A percentile compares a stretch with the other conserved stretches of the same genome.
Evolutionary conservation across 2,113 vertebrate species (phyloP).

Genomic region (Oryzias curvinotus): DNA sequence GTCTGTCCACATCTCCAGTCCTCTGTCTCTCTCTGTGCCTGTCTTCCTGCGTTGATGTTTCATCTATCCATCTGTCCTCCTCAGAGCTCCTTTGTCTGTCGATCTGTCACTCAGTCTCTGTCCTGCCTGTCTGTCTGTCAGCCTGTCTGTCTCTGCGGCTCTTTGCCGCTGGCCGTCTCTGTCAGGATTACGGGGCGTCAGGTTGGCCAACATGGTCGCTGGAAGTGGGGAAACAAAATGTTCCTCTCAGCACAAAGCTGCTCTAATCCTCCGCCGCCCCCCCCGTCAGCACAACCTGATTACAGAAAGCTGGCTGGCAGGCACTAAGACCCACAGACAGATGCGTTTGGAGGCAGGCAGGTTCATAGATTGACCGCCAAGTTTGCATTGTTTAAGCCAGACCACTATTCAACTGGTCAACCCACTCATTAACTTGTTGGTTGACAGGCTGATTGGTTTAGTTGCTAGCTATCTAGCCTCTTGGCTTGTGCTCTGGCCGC

Average conservation of each 20-base stretch:
- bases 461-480: constrained; percentile 13
- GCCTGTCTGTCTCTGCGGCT: neutral
- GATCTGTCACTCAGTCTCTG: constrained; percentile 7
- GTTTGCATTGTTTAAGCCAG: constrained; percentile 6
- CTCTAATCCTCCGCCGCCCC: constrained; percentile 63
- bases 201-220: constrained; percentile 71
- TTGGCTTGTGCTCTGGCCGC: neutral
- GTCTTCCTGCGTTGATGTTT: constrained; percentile 9
- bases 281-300: constrained; percentile 59
- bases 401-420: constrained; percentile 12
- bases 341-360: neutral
- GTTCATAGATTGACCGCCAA: constrained; percentile 15
- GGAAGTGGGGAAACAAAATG: constrained; percentile 75
- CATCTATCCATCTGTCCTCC: constrained; percentile 21
- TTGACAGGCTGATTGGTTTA: constrained; percentile 5
- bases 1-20: constrained; percentile 34
- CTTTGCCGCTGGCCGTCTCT: constrained; percentile 16
- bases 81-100: constrained; percentile 8
- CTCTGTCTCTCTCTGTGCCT: constrained; percentile 23
- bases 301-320: constrained; percentile 46
- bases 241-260: constrained; percentile 70
- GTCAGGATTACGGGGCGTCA: constrained; percentile 64
- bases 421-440: constrained; percentile 7
- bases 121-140: constrained; percentile 1
- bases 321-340: constrained; percentile 10